Conservation (phyloP, 2,113 vertebrate species). For the Dolichallabes microphthalmus region DNA sequence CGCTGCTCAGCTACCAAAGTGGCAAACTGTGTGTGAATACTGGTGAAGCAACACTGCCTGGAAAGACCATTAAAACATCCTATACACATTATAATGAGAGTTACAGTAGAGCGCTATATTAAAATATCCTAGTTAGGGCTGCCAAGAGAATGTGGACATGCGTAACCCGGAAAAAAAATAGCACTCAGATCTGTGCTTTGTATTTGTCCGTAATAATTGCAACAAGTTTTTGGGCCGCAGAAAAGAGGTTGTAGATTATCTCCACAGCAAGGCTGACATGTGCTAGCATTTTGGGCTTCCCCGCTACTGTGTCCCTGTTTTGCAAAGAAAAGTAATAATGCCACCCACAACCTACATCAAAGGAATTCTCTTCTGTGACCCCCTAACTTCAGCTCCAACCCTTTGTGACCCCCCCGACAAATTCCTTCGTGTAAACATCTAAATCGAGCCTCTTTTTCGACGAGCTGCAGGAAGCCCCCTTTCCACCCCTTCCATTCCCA, state of each 20-base stretch:
- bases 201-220: slow-evolving; percentile 16
- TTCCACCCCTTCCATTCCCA: slow-evolving; percentile 18
- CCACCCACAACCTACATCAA: slow-evolving; percentile 60
- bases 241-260: slow-evolving; percentile 17
- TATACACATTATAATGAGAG: not conserved
- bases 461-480: slow-evolving; percentile 37
- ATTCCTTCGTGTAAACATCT: slow-evolving; percentile 39
- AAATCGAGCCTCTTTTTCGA: slow-evolving; percentile 23
- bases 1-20: not conserved
- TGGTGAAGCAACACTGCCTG: not conserved
- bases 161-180: not conserved
- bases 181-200: slow-evolving; percentile 7
- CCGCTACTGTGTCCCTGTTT: slow-evolving; percentile 55
- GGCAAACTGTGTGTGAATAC: not conserved
- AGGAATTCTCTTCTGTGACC: slow-evolving; percentile 50
- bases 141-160: slow-evolving; percentile 1
- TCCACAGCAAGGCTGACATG: slow-evolving; percentile 36
- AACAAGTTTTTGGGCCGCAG: slow-evolving; percentile 17
- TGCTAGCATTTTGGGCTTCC: slow-evolving; percentile 48
- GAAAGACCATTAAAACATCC: not conserved
- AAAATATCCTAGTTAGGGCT: not conserved
- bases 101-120: not conserved
- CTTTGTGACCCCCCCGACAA: slow-evolving; percentile 22
- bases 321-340: slow-evolving; percentile 56
- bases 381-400: slow-evolving; percentile 6